Base-by-base conservation (phyloP, 1,140 invertebrate genomes). In the Phymastichus coffea region DNA sequence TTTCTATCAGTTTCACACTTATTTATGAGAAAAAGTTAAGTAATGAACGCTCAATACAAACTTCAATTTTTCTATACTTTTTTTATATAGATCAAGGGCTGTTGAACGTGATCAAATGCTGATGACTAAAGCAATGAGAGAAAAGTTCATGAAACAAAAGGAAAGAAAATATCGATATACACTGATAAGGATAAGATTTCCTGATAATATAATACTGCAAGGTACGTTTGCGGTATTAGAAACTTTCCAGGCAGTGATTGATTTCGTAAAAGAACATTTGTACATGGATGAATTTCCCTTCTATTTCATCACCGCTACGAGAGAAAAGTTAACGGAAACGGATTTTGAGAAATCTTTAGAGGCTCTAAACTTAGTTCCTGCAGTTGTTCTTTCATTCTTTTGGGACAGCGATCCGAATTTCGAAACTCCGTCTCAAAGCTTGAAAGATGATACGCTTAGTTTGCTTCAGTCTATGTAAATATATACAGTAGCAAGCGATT, bases 111-210 rank as follows among this genome's bases (percentile, higher is more conserved):
- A 86, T 66, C 85, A 90, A 66, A 89, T 93, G 81, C 74, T 98
- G 2, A 81, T 91, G 53, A 97, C 95, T 0, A 95, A 94, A 80
- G 93, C 92, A 0, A 96, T 97, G 91, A 75, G 94, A 12, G 94
- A 97, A 75, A 89, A 89, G 66, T 90, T 95, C 46, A 92, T 94
- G 73, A 72, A 87, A 57, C 78, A 87, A 49, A 89, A 90, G 70
- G 82, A 90, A 66, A 82, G 87, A 53, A 89, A 89, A 75, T 97
- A 97, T 74, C 88, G 88, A 67, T 98, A 89, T 71, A 85, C 89
- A 6, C 77, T 96, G 2, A 88, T 97, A 43, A 77, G 94, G 63
- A 83, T 97, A 56, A 83, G 90, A 47, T 94, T 97, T 76, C 94
- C 94, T 0, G 92, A 97, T 81, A 88, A 89, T 8, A 84, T 93